Base-by-base conservation (phyloP, 1,140 invertebrate genomes). In the Diachasma alloeum region DNA sequence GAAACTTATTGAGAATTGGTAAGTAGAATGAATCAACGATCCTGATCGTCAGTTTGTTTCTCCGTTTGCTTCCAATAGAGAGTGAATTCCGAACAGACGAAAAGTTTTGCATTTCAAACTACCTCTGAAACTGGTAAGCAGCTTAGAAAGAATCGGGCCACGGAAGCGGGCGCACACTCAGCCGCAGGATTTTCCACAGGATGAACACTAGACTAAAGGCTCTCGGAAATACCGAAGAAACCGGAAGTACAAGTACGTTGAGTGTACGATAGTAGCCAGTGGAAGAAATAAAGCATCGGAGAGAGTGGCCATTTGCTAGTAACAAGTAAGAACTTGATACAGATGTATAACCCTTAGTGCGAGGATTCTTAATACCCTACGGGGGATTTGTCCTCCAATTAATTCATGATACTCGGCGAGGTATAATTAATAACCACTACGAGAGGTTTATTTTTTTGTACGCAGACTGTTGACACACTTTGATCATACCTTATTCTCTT, bases 171-270 rank as follows among this genome's bases (percentile, higher is more conserved):
- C 59, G 36, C 66, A 68, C 66, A 37, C 66, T 37, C 66, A 68
- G 36, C 66, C 66, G 10, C 66, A 68, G 66, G 66, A 68, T 68
- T 68, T 68, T 68, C 66, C 66, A 39, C 31, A 39, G 66, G 66
- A 68, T 68, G 66, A 68, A 68, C 66, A 68, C 36, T 68, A 68
- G 66, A 68, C 66, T 68, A 68, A 68, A 68, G 66, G 66, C 66
- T 68, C 36, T 68, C 66, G 36, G 66, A 68, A 68, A 68, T 68
- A 17, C 66, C 36, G n/a, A 68, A 68, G 66, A 37, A 68, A 68
- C 66, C 26, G 66, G 66, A 68, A 68, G 59, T 63, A 63, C 22
- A 68, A 68, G 66, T 39, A 68, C 66, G 36, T 68, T 37, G 59
- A 66, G 59, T 66, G n/a, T 68, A 68, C 31, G 26, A 68, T 68